Conservation (phyloP, 2,113 vertebrate species). For the Corvus cornix region DNA sequence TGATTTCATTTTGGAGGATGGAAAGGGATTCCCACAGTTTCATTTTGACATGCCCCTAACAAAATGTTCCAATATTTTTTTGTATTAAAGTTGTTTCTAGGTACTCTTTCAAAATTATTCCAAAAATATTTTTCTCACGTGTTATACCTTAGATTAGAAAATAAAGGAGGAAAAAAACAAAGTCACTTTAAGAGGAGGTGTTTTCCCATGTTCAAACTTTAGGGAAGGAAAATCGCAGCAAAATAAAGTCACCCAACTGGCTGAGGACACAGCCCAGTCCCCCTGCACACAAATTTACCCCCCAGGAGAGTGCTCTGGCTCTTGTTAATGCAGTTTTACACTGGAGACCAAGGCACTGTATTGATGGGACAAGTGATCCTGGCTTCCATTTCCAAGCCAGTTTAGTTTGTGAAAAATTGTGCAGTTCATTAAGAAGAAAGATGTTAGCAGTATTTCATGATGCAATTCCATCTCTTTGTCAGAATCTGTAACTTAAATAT, state of each 20-base stretch:
- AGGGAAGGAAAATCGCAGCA: neutral
- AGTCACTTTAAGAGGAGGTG: neutral
- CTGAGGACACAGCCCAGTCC: neutral
- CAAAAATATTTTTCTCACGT: neutral
- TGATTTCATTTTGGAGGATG: neutral
- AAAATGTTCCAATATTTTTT: neutral
- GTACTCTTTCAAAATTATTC: neutral
- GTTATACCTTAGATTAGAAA: neutral
- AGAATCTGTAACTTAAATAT: neutral
- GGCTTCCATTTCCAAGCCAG: neutral
- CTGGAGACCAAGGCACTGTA: neutral
- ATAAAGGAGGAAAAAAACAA: neutral
- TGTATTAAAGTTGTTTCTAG: neutral
- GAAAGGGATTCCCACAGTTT: neutral
- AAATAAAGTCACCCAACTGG: neutral
- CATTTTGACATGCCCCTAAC: neutral
- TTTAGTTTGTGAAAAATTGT: neutral
- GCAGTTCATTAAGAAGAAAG: neutral
- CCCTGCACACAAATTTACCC: fast-evolving
- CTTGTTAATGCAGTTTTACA: neutral
- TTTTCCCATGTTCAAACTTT: neutral
- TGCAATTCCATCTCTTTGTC: neutral
- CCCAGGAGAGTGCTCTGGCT: neutral
- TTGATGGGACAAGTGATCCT: neutral
- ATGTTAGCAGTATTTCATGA: neutral